A percentile compares a stretch with the other conserved stretches of the same genome.
Conservation (phyloP, 2,113 vertebrate species). For the Ciconia stormi region DNA sequence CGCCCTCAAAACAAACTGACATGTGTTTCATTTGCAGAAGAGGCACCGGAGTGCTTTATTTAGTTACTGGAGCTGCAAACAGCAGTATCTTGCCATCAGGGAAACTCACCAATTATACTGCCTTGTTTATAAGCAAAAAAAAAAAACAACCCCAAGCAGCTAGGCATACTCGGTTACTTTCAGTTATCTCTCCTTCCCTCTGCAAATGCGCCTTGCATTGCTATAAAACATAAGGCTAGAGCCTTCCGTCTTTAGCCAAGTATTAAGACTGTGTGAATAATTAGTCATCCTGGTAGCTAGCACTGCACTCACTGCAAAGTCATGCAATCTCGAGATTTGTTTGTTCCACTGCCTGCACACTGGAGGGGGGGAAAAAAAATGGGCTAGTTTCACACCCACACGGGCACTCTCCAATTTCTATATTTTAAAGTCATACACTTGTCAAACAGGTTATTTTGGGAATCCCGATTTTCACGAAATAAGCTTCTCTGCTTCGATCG, state of each 20-base stretch:
- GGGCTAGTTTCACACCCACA: conserved; percentile 42
- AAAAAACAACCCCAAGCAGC: background rate
- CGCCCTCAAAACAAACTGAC: conserved; percentile 64
- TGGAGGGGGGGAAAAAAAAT: background rate
- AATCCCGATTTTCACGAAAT: conserved; percentile 60
- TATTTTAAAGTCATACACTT: conserved; percentile 51
- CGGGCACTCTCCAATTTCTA: conserved; percentile 44
- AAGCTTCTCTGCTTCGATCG: background rate
- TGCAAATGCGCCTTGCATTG: background rate
- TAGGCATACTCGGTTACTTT: background rate
- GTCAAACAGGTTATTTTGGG: conserved; percentile 77
- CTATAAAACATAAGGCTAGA: background rate
- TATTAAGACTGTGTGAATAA: conserved; percentile 24
- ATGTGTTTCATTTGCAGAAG: conserved; percentile 33
- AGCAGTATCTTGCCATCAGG: background rate
- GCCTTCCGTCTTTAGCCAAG: background rate
- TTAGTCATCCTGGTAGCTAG: conserved; percentile 64
- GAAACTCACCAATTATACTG: background rate
- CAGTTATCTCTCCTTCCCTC: background rate
- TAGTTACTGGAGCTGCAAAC: background rate
- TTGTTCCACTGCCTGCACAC: conserved; percentile 30
- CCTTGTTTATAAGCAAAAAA: conserved; percentile 13
- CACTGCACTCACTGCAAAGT: conserved; percentile 48
- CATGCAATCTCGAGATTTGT: conserved; percentile 53
- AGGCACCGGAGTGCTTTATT: background rate